Evolutionary conservation across 2,888 invertebrate genomes (phyloP), one percentile per base, ranked within the genome.

Genomic region (Hedya salicella): DNA sequence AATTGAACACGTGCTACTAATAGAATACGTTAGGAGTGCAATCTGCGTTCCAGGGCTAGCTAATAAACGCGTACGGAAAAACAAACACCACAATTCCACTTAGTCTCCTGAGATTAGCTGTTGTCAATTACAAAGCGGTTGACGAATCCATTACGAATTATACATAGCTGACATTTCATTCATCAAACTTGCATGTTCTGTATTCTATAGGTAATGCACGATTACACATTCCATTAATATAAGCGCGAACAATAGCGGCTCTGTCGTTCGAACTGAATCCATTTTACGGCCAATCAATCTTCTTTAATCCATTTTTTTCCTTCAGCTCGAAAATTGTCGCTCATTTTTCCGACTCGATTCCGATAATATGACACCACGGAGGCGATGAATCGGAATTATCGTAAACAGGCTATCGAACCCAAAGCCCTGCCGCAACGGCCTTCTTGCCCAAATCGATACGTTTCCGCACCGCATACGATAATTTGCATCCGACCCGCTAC

Each of bases 111-210:
- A 68, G 69, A 71, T 25, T 42, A 62, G 6, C 39, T 19, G 11
- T n/a, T 9, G 71, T 73, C 71, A 73, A 75, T 73, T 70, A 69
- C 70, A 70, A 61, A 74, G 63, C 72, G 14, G 19, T 40, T 46
- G 52, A 59, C 25, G 21, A 46, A 65, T 53, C 44, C 25, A 14
- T 48, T n/a, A 13, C 25, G 30, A 52, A 53, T 65, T 52, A 53
- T 30, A 39, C 71, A 60, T 68, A 68, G 71, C 75, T 77, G 77
- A 75, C 74, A 68, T 75, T 79, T 78, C 75, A 81, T 83, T 76
- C 72, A 78, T 84, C 80, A 80, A 78, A 78, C 68, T 68, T 69
- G 69, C 71, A 72, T 70, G 68, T 11, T 36, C 21, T n/a, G 36
- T 13, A n/a, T n/a, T n/a, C 39, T 21, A 16, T 30, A n/a, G n/a